Percentiles rank a stretch among this genome's conserved stretches.
Conservation (phyloP, 1,140 invertebrate genomes). For the Heliconius himera region DNA sequence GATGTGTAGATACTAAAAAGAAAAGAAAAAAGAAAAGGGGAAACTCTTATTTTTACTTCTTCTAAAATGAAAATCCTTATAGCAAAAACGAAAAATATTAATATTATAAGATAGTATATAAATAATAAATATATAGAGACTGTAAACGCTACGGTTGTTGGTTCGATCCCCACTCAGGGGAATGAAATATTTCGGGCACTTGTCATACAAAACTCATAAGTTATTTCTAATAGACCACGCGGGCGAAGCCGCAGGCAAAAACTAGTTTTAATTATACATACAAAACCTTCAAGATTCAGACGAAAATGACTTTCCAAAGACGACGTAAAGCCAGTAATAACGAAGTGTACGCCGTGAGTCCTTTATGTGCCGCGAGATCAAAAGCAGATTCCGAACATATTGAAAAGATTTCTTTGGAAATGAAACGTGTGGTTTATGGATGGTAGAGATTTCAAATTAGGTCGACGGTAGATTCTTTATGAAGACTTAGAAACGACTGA, state of each 20-base stretch:
- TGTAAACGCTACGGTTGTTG: too few relatives aligned
- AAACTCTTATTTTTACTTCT: too few relatives aligned
- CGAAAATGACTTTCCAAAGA: slow-evolving; percentile 25
- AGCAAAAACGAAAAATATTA: too few relatives aligned
- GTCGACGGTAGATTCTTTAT: neutral
- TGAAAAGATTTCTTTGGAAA: slow-evolving; percentile 30
- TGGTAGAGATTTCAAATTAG: slow-evolving; percentile 10
- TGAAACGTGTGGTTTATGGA: slow-evolving; percentile 20
- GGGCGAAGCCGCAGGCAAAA: neutral
- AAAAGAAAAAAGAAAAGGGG: too few relatives aligned
- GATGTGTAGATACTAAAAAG: too few relatives aligned
- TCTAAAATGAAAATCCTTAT: too few relatives aligned
- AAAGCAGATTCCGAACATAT: slow-evolving; percentile 25
- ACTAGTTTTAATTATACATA: neutral
- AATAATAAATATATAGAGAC: too few relatives aligned
- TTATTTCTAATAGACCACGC: too few relatives aligned
- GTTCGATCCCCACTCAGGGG: too few relatives aligned
- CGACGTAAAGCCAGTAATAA: slow-evolving; percentile 25
- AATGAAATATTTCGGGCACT: too few relatives aligned
- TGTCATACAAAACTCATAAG: too few relatives aligned
- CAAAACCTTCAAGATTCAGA: slow-evolving; percentile 13
- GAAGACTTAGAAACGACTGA: slow-evolving; percentile 6
- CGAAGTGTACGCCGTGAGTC: slow-evolving; percentile 21
- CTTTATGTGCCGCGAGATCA: slow-evolving; percentile 27
- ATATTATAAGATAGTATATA: too few relatives aligned